These are phyloP conservation scores for Drosophila kurseongensis DNA, from an alignment of 1,140 invertebrate genomes.

Conservation along the genomic window DNA sequence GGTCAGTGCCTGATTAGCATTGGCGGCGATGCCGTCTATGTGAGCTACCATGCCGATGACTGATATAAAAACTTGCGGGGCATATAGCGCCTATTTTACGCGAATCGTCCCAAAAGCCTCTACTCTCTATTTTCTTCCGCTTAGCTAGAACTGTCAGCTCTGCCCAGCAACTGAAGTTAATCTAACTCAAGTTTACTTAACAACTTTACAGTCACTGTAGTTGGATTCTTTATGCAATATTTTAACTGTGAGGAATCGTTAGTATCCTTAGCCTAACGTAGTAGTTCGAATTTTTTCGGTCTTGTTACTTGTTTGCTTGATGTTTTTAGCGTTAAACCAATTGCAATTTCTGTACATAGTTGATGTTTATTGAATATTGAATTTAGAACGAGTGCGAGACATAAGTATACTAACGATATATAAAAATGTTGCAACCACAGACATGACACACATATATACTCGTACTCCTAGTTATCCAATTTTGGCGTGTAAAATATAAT, in stretches of 20 bases:
- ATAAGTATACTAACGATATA: constrained; percentile 40
- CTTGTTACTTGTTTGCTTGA: constrained; percentile 70
- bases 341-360: constrained; percentile 69
- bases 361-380: constrained; percentile 76
- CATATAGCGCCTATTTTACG: constrained; percentile 79
- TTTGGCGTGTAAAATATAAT: constrained; percentile 60
- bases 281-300: constrained; percentile 55
- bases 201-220: constrained; percentile 30
- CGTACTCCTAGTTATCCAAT: constrained; percentile 48
- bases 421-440: constrained; percentile 31
- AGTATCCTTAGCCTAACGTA: constrained; percentile 23
- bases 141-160: constrained; percentile 36
- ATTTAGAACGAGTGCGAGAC: constrained; percentile 49
- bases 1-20: constrained; percentile 97
- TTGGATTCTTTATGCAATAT: constrained; percentile 68
- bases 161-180: constrained; percentile 22
- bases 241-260: constrained; percentile 63
- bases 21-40: constrained; percentile 95
- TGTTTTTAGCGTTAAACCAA: constrained; percentile 59
- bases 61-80: constrained; percentile 77
- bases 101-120: constrained; percentile 77
- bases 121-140: constrained; percentile 45
- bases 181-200: constrained; percentile 21
- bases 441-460: constrained; percentile 40
- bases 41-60: constrained; percentile 84